These are phyloP conservation scores for Paguma larvata DNA, from an alignment of 2,797 vertebrate species.

Conservation along the genomic window DNA sequence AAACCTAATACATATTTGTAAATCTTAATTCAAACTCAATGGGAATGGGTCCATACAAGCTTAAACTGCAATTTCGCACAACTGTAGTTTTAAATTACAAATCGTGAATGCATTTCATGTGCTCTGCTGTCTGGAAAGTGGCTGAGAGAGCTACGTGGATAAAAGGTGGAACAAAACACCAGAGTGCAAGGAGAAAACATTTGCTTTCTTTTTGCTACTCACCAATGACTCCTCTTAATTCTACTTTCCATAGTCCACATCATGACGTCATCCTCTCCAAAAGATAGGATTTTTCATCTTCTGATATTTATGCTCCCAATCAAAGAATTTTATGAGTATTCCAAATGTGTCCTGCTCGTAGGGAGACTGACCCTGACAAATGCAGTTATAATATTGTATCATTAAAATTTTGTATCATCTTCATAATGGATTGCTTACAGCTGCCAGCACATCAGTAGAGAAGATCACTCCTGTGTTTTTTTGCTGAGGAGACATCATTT, in stretches of 20 bases:
- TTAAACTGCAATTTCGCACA: constrained; percentile 81
- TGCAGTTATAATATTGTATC: neutral
- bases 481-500: neutral
- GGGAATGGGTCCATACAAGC: constrained; percentile 70
- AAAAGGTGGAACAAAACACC: neutral
- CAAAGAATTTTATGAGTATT: neutral
- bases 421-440: neutral
- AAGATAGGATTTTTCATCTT: neutral
- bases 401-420: neutral
- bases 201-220: neutral
- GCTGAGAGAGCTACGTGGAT: neutral
- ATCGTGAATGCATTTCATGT: constrained; percentile 72
- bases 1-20: constrained; percentile 79
- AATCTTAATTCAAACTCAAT: constrained; percentile 82
- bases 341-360: neutral
- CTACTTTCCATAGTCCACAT: neutral
- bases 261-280: neutral
- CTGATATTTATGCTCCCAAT: neutral
- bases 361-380: neutral
- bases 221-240: neutral
- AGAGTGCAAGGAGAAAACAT: neutral
- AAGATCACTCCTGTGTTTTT: neutral
- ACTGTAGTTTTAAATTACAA: constrained; percentile 82
- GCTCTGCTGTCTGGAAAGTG: constrained; percentile 61
- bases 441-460: neutral